These are phyloP conservation scores for Peromyscus melanophrys DNA, from an alignment of 2,797 vertebrate genomes.

Conservation along the genomic window DNA sequence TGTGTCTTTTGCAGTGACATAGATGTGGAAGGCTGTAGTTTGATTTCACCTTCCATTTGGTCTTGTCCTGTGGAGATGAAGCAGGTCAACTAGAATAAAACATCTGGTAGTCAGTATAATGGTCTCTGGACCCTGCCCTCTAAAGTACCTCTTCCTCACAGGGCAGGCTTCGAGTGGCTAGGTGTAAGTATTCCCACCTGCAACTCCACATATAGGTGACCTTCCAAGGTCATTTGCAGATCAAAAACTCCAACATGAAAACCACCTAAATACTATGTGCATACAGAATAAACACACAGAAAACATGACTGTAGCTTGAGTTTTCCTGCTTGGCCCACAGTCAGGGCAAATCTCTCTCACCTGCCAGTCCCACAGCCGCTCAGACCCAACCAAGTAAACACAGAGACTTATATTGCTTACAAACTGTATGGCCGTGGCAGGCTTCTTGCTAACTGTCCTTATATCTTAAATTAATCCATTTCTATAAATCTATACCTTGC, in stretches of 20 bases:
- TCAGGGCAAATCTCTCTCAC: too few relatives aligned
- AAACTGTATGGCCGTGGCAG: too few relatives aligned
- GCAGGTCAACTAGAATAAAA: neutral
- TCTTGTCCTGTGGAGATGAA: neutral
- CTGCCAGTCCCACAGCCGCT: too few relatives aligned
- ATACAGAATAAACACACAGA: slow-evolving; percentile 28
- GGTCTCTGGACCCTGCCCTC: neutral
- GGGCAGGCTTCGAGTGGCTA: neutral
- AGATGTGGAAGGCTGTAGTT: neutral
- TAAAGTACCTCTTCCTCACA: neutral
- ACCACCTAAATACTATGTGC: neutral
- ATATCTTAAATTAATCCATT: too few relatives aligned
- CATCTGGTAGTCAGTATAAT: neutral
- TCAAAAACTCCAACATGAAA: slow-evolving; percentile 55
- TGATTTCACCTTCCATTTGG: neutral
- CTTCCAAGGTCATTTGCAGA: neutral
- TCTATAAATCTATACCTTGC: too few relatives aligned
- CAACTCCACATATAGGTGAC: neutral
- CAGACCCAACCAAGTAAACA: too few relatives aligned
- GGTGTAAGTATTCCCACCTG: neutral
- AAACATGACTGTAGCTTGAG: too few relatives aligned
- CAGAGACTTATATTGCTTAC: too few relatives aligned
- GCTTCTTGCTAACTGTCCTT: too few relatives aligned
- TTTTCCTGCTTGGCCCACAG: too few relatives aligned
- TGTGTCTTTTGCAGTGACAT: neutral